These are phyloP conservation scores for Danio choprae DNA, from an alignment of 2,797 vertebrate species.

Conservation along the genomic window DNA sequence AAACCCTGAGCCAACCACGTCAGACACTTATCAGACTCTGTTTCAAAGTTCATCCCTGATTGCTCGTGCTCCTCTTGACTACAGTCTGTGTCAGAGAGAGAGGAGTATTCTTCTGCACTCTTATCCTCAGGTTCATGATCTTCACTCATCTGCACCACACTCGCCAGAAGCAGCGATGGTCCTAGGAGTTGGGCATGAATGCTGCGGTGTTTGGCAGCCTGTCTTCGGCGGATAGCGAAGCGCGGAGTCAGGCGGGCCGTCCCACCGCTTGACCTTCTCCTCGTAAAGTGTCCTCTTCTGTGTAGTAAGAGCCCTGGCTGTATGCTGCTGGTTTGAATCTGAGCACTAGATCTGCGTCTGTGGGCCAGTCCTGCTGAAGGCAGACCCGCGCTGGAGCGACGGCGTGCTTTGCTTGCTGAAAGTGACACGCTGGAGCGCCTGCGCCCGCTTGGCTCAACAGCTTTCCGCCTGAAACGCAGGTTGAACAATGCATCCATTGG, in stretches of 20 bases:
- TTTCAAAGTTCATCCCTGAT: background rate
- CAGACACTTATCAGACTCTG: slow-evolving; percentile 11
- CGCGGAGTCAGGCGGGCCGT: slow-evolving; percentile 76
- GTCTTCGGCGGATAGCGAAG: slow-evolving; percentile 71
- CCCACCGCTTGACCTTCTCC: slow-evolving; percentile 74
- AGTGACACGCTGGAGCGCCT: slow-evolving; percentile 68
- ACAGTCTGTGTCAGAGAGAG: slow-evolving; percentile 44
- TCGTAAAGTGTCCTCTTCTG: slow-evolving; percentile 46
- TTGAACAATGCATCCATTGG: slow-evolving; percentile 90
- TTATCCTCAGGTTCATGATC: slow-evolving; percentile 50
- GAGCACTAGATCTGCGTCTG: slow-evolving; percentile 72
- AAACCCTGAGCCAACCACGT: slow-evolving; percentile 51
- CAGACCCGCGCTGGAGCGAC: slow-evolving; percentile 84
- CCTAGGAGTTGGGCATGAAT: slow-evolving; percentile 78
- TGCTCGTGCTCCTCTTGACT: slow-evolving; percentile 51
- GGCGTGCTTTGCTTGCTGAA: slow-evolving; percentile 84
- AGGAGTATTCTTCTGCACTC: slow-evolving; percentile 20
- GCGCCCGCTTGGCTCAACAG: slow-evolving; percentile 42
- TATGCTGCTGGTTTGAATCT: slow-evolving; percentile 63
- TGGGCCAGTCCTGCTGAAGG: slow-evolving; percentile 78
- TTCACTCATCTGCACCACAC: slow-evolving; percentile 76
- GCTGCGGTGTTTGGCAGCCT: slow-evolving; percentile 55
- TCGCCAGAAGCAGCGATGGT: slow-evolving; percentile 79
- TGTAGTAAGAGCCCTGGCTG: slow-evolving; percentile 16
- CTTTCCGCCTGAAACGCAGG: slow-evolving; percentile 81